Evolutionary conservation across 2,113 vertebrate genomes (phyloP), one percentile per base, ranked within the genome.

Genomic region (Larimichthys polyactis): DNA sequence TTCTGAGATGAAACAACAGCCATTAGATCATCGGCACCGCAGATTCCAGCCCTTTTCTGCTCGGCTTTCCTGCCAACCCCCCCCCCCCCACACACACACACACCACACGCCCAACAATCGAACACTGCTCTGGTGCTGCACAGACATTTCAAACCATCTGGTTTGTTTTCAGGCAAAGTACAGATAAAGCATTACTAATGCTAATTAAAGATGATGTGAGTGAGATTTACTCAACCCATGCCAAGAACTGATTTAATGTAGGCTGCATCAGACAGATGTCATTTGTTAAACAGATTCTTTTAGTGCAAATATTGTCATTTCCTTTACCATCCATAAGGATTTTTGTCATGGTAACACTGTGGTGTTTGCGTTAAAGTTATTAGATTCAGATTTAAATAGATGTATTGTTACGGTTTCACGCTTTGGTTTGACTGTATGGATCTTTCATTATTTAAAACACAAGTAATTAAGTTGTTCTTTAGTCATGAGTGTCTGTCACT

Each of bases 1-100:
- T 84, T 92, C 87, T 83, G 80, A 91, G 87, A 91, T 86, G 87
- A 94, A 94, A 95, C 94, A 94, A 94, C 93, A 93, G 93, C 89
- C 92, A 93, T 94, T 94, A 94, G 91, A 91, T 94, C 91, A 93
- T 91, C 85, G 74, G 82, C 85, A 78, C 83, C 54, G 67, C 88
- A 80, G 92, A 88, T 89, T 92, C 89, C 86, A 89, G 82, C 60
- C 84, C 4, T 57, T 90, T 84, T 91, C 91, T 89, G 81, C 73
- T 80, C 71, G 51, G 67, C 81, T 84, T 74, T 77, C 57, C 75
- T 71, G 88, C 85, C 91, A 91, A 83, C 32, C 67, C 75, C 75
- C 77, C 71, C 66, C 75, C 11, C 10, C n/a, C n/a, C n/a, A n/a
- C n/a, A n/a, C n/a, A n/a, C n/a, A n/a, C n/a, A n/a, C 10, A 27